Conservation (phyloP, 2,797 vertebrate genomes). For the Falco columbarius region DNA sequence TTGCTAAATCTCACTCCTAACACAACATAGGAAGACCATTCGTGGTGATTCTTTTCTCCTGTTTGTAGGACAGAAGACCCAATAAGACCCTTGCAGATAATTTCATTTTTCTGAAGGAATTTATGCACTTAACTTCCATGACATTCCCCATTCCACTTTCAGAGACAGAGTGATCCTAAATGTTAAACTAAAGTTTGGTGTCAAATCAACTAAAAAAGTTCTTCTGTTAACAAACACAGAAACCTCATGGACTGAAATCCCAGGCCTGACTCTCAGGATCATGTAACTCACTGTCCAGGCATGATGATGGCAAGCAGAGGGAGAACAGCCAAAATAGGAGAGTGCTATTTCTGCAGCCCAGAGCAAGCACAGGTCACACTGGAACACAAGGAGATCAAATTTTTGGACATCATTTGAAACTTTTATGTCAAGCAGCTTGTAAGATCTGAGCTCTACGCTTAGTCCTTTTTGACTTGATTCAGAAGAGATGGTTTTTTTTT, state of each 20-base stretch:
- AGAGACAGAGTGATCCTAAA: not conserved
- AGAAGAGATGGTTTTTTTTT: not conserved
- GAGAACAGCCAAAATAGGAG: not conserved
- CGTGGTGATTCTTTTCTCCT: not conserved
- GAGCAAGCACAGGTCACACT: not conserved
- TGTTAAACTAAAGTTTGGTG: not conserved
- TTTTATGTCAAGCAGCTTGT: not conserved
- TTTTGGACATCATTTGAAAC: not conserved
- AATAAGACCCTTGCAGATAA: not conserved
- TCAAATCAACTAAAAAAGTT: not conserved
- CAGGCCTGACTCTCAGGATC: not conserved
- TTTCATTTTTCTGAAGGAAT: not conserved
- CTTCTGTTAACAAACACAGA: not conserved
- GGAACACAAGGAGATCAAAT: not conserved
- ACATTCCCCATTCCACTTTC: not conserved
- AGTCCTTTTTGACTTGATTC: not conserved
- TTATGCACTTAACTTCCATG: not conserved
- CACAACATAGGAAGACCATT: not conserved
- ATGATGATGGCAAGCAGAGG: accelerated
- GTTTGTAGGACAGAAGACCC: not conserved
- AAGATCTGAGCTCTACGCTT: not conserved
- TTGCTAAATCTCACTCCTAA: not conserved
- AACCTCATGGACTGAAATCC: not conserved
- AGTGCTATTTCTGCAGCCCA: not conserved
- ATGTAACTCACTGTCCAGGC: not conserved